phyloP scores from a whole-genome alignment of 2,797 vertebrate species.

The Coregonus ussuriensis region DNA sequence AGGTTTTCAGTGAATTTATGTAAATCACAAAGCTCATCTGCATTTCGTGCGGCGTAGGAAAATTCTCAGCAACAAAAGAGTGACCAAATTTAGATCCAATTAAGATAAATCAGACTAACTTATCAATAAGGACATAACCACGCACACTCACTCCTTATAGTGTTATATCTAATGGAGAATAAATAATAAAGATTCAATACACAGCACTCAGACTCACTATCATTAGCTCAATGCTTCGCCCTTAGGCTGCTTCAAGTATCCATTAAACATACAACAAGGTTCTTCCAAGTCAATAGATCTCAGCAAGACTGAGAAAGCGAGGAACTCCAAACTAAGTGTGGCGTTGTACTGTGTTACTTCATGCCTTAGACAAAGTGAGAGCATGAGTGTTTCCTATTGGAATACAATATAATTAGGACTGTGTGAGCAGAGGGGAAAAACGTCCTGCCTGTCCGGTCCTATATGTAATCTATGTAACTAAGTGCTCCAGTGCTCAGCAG shows the following conservation, averaged over 20 bases:
- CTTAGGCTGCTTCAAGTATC: not conserved
- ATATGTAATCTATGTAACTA: not conserved
- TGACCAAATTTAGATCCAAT: no score
- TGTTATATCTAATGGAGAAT: conserved; percentile 14
- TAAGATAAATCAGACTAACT: no score
- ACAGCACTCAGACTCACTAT: conserved; percentile 19
- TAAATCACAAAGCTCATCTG: no score
- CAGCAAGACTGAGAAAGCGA: not conserved
- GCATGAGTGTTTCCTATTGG: not conserved
- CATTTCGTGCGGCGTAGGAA: no score
- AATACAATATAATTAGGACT: no score
- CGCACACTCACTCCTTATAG: no score
- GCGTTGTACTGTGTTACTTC: not conserved
- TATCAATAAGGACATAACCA: no score
- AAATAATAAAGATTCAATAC: conserved; percentile 21
- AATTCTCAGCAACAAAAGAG: no score
- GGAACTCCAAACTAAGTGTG: not conserved
- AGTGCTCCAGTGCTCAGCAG: not conserved
- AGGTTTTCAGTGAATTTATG: no score
- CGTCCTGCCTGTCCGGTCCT: no score
- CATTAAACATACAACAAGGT: not conserved
- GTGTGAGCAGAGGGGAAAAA: no score
- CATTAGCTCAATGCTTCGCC: not conserved
- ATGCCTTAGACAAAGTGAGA: not conserved
- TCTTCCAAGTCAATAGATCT: not conserved